Evolutionary conservation across 2,113 vertebrate species (phyloP), one percentile per base, ranked within the genome.

Genomic region (Cynoglossus semilaevis): DNA sequence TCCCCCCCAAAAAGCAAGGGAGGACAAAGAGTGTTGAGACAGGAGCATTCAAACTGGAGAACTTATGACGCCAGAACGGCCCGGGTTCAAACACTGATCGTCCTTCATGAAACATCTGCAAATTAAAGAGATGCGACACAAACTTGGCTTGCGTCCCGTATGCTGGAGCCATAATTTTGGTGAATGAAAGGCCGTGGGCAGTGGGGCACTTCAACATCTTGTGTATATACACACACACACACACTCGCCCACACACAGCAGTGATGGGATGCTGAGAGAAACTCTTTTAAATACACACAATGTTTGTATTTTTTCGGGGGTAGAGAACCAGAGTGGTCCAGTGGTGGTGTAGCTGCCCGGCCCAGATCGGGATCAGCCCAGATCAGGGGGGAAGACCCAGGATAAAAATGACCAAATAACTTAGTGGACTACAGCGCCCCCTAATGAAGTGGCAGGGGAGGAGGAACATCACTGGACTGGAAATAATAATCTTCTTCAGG

Each of bases 11-110:
- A 29, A 15, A 42, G 67, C 15, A 16, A 70, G 48, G 35, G n/a
- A 44, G 61, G 50, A 83, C 67, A 83, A 80, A 74, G 66, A 51
- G 48, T 40, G 56, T 42, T 2, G 62, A 54, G 64, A 15, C 58
- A 14, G 76, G 63, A 63, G 48, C 64, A 61, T 74, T 81, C 56
- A 74, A 68, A 54, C 58, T 16, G 46, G 34, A 70, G 45, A 61
- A 74, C 63, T 65, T 53, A 53, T 8, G 64, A 76, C 1, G 63
- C 52, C 70, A 40, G 44, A 71, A 69, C 3, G 42, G 54, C 66
- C 51, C 35, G 15, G 46, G 49, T 38, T 49, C 38, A 71, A 68
- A 67, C 58, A 71, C 61, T 9, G 52, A 51, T 12, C 8, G 48
- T n/a, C 59, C 47, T 82, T 73, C 64, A 62, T 63, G 60, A 58